Evolutionary conservation across 1,140 invertebrate genomes (phyloP), one percentile per base, ranked within the genome.

Genomic region (Zaprionus vittiger): DNA sequence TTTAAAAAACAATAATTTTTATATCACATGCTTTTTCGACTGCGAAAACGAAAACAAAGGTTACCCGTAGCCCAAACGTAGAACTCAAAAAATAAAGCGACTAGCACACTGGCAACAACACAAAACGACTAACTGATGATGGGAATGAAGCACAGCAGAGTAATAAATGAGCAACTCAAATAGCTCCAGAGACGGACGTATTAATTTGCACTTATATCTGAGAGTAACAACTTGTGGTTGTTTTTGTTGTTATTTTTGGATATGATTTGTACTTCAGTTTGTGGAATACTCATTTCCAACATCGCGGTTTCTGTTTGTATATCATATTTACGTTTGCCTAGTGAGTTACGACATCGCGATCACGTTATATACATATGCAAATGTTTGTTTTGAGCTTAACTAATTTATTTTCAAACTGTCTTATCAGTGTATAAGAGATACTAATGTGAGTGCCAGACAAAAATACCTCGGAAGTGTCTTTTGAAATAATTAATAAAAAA

Each of bases 241-340:
- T 37, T 49, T 38, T 38, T 60, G 41, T 49, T 52, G 24, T 38
- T 71, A 55, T 64, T 56, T 71, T 17, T 47, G 49, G 34, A 64
- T n/a, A 41, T 71, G 68, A 64, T 56, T 71, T 44, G 47, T 56
- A 49, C 7, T 31, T 31, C 24, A 62, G 28, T 15, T 61, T 24
- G 4, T 38, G 22, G 47, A 12, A 20, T 49, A 59, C 54, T 54
- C 24, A 31, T 7, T 55, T 63, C 52, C 12, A 54, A 15, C 55
- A 31, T 34, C 2, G 31, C 52, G 56, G 60, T 62, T 67, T 31
- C 37, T 44, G 47, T 60, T 77, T 63, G 26, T 75, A 75, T 79
- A 68, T 75, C 60, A 69, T 81, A 62, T 78, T 84, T 85, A 82
- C 86, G 67, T 79, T 75, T 86, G 60, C 76, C 79, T 84, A 79